Base-by-base conservation (phyloP, 1,140 invertebrate genomes). In the Linepithema humile region DNA sequence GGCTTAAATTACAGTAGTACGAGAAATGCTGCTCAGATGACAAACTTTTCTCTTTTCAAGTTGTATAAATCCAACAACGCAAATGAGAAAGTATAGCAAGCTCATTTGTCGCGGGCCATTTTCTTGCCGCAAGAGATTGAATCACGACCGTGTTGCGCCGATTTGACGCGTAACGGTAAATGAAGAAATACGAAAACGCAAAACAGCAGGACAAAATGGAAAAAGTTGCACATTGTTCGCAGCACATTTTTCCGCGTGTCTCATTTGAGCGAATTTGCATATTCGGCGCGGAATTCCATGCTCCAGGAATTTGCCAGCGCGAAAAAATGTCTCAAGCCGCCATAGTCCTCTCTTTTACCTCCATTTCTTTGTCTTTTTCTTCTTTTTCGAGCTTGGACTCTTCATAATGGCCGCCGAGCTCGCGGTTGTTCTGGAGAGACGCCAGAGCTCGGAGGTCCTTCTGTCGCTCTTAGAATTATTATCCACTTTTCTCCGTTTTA, bases 381-480 rank as follows among this genome's bases (percentile, higher is more conserved):
- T 40, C 50, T 80, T 78, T 78, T 69, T 12, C 26, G 3, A 67
- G 35, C 15, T 15, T 23, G 59, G 73, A 26, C 73, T 75, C 6
- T 15, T 62, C 73, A 35, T 80, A 80, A 80, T 80, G 75, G 75
- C 38, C 48, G 64, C 64, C 64, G 4, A 12, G 38, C 48, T 70
- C 64, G 75, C 48, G 64, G 64, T 57, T 69, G n/a, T 80, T 70
- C 75, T 70, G 75, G 75, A 69, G 75, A 70, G 26, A 55, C 35
- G 75, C 35, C 64, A 80, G 75, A 80, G 62, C 75, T 55, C 64
- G 75, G 35, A 32, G 35, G 26, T 55, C 64, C 17, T 80, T 69
- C 75, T 70, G 75, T 70, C 75, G 48, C 50, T 80, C 75, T 78
- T 70, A 43, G 50, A 80, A 80, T 80, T 80, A 80, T 80, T 80